Conservation (phyloP, 92 coral and sea anemone genomes). For the Plumapathes pennacea region DNA sequence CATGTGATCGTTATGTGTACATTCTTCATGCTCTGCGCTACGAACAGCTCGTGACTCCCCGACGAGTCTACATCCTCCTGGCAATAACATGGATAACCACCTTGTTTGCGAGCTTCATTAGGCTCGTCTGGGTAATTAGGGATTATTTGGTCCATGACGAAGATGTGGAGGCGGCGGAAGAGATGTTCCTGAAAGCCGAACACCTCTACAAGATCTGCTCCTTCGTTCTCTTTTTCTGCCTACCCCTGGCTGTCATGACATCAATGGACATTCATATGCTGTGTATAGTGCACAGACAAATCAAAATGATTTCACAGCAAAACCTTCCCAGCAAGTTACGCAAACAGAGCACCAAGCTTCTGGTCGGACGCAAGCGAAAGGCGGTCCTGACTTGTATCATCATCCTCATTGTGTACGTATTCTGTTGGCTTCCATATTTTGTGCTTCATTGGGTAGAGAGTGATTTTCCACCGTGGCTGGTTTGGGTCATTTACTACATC, state of each 20-base stretch:
- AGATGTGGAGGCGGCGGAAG: conserved; percentile 5
- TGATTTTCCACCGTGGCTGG: neutral
- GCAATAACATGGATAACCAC: conserved; percentile 17
- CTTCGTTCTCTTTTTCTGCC: conserved; percentile 8
- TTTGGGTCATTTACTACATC: neutral
- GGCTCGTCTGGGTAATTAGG: conserved; percentile 10
- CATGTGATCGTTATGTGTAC: conserved; percentile 37
- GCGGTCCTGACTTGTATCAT: conserved; percentile 32
- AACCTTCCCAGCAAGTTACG: conserved; percentile 9
- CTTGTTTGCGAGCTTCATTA: neutral
- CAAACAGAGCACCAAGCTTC: conserved; percentile 15
- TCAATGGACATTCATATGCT: conserved; percentile 21
- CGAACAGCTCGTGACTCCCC: conserved; percentile 3
- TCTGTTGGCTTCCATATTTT: conserved; percentile 28
- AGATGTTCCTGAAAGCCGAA: too few relatives aligned
- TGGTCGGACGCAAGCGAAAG: conserved; percentile 12
- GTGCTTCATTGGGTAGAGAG: neutral
- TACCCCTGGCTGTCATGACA: conserved; percentile 21
- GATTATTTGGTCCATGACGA: neutral
- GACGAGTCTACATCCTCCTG: conserved; percentile 1
- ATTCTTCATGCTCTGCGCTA: conserved; percentile 29
- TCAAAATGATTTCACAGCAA: conserved; percentile 17
- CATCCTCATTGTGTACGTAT: conserved; percentile 14
- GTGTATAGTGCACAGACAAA: conserved; percentile 13
- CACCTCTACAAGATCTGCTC: neutral